Evolutionary conservation across 1,140 invertebrate species (phyloP), one percentile per base, ranked within the genome.

Genomic region (Theocolax elegans): DNA sequence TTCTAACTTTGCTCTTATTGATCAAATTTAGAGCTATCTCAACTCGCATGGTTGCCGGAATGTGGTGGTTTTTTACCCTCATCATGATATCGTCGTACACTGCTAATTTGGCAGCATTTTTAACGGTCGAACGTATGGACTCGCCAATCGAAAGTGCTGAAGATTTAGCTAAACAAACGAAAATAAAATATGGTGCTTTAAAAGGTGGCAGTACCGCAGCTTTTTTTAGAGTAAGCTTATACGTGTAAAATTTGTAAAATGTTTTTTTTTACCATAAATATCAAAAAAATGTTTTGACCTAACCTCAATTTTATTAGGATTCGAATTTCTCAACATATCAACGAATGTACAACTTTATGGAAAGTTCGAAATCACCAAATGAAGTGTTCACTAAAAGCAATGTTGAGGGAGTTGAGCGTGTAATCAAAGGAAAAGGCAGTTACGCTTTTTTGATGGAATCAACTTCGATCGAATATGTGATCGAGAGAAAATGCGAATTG

Each of bases 11-110:
- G n/a, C n/a, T n/a, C n/a, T n/a, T n/a, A 6, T 17, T 12, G 0
- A 7, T 59, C 4, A 35, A 72, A 84, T 86, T 51, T 80, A 94
- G 93, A 85, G 93, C 93, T 56, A 89, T 94, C 10, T 94, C 93
- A 3, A 97, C 95, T 0, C 87, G 95, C 69, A 94, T 97, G 90
- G 94, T 97, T 4, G 95, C 94, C 10, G 91, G 91, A 1, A 96
- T 95, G 88, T 98, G 96, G 96, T 98, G 96, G 96, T 97, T 98
- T 85, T 98, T 98, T 86, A 98, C 96, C 0, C 87, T 99, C 17
- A 98, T 99, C 76, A 97, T 99, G 92, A 98, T 99, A 78, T 98
- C 96, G 15, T 98, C 96, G 1, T 99, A 99, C 85, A 99, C 97
- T 25, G 97, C 97, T 35, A 98, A 99, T 84, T 88, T 99, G 76